Conservation (phyloP, 2,797 vertebrate genomes). For the Acanthis flammea region DNA sequence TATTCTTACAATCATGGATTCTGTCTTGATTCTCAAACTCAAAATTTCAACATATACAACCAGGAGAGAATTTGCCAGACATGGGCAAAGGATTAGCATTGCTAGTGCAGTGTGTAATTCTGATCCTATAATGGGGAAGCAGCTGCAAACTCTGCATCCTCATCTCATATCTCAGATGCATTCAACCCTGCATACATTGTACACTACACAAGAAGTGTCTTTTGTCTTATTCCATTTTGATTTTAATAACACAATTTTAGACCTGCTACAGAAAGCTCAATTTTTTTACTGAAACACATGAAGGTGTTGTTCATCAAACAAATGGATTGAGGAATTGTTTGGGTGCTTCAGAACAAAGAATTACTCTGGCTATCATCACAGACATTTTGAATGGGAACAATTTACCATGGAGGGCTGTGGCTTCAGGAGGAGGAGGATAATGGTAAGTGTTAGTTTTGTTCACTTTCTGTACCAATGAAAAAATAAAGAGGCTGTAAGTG, state of each 20-base stretch:
- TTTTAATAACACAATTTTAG: background rate
- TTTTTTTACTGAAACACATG: background rate
- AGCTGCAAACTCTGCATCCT: background rate
- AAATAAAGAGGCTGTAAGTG: slow-evolving; percentile 12
- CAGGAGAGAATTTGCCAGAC: background rate
- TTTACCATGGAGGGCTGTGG: background rate
- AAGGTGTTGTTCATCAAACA: background rate
- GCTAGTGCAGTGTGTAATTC: background rate
- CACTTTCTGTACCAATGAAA: slow-evolving; percentile 1
- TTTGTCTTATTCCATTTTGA: background rate
- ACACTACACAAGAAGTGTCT: fast-evolving
- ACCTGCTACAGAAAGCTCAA: background rate
- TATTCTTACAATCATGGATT: background rate
- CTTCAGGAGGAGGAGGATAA: background rate
- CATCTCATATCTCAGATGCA: background rate
- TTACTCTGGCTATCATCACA: background rate
- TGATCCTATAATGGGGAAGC: background rate
- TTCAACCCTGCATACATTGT: background rate
- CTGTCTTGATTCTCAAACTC: background rate
- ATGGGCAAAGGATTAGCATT: background rate
- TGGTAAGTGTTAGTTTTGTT: background rate
- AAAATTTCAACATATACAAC: background rate
- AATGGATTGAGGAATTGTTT: background rate
- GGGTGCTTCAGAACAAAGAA: background rate
- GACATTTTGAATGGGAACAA: background rate